These are phyloP conservation scores for Caenorhabditis remanei DNA, from an alignment of 1,140 invertebrate species.

Conservation along the genomic window DNA sequence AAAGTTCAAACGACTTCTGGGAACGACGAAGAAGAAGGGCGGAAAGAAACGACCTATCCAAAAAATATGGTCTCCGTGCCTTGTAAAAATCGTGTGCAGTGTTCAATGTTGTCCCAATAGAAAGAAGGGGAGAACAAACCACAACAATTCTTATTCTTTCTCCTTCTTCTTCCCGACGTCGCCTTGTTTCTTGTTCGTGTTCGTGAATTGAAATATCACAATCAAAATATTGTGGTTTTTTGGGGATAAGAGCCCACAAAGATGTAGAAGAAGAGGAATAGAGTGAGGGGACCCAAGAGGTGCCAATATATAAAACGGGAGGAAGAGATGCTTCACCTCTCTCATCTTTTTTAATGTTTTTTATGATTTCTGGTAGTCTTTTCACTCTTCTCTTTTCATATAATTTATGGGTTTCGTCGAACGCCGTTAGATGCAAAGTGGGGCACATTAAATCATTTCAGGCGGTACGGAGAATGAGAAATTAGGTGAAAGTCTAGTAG, in stretches of 20 bases:
- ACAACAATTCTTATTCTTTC: slow-evolving; percentile 52
- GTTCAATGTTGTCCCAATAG: slow-evolving; percentile 43
- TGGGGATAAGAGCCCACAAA: neutral
- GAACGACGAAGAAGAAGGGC: neutral
- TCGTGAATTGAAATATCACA: slow-evolving; percentile 51
- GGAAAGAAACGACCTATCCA: slow-evolving; percentile 51
- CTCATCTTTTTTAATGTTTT: slow-evolving; percentile 40
- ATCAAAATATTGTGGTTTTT: slow-evolving; percentile 46
- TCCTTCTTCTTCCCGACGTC: neutral
- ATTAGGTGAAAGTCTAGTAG: slow-evolving; percentile 11
- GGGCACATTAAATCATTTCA: slow-evolving; percentile 44
- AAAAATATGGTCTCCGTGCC: slow-evolving; percentile 28
- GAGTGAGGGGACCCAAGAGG: slow-evolving; percentile 33
- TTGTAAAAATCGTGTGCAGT: slow-evolving; percentile 41
- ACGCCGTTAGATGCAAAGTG: slow-evolving; percentile 26
- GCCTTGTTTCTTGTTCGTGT: slow-evolving; percentile 20
- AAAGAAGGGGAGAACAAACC: slow-evolving; percentile 23
- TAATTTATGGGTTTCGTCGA: slow-evolving; percentile 54
- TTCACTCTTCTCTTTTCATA: neutral
- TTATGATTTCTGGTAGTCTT: slow-evolving; percentile 54
- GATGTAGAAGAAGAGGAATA: neutral
- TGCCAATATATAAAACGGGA: slow-evolving; percentile 25
- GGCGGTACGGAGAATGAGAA: neutral
- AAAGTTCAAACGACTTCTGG: slow-evolving; percentile 19
- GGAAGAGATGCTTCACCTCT: slow-evolving; percentile 40